Percentiles rank a stretch among this genome's conserved stretches.
phyloP scores from a whole-genome alignment of 2,888 invertebrate species.

The Strigamia transsilvanica region DNA sequence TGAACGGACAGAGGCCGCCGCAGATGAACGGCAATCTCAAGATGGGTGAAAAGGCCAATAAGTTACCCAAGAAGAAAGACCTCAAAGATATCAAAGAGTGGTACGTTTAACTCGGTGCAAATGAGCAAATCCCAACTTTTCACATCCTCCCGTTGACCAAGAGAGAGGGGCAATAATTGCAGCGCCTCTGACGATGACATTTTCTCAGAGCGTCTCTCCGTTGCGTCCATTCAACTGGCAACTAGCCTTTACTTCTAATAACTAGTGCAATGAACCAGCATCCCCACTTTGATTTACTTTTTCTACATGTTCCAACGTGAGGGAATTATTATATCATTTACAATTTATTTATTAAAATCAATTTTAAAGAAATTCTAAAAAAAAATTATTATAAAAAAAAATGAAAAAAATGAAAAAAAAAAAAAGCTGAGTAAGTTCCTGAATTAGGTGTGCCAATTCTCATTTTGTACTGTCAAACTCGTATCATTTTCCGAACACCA shows the following conservation, averaged over 20 bases:
- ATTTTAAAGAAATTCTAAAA: neutral
- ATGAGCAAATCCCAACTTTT: neutral
- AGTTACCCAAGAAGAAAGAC: slow-evolving; percentile 61
- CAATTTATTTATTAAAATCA: neutral
- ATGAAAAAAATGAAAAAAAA: neutral
- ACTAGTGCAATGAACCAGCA: slow-evolving; percentile 32
- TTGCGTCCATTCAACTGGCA: slow-evolving; percentile 38
- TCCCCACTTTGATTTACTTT: slow-evolving; percentile 26
- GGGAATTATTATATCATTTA: slow-evolving; percentile 4
- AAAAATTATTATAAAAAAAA: neutral
- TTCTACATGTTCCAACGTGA: slow-evolving; percentile 10
- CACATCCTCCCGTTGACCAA: slow-evolving; percentile 5
- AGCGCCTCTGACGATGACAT: slow-evolving; percentile 12
- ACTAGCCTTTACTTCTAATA: slow-evolving; percentile 33
- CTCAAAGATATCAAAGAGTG: slow-evolving; percentile 93
- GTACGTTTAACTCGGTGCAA: slow-evolving; percentile 76
- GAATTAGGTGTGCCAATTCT: slow-evolving; percentile 39
- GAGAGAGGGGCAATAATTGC: slow-evolving; percentile 24
- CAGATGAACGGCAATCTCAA: slow-evolving; percentile 67
- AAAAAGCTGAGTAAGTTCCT: slow-evolving; percentile 3
- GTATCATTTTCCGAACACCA: neutral
- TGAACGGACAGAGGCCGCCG: slow-evolving; percentile 62
- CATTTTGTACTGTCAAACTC: neutral
- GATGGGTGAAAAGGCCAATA: slow-evolving; percentile 71
- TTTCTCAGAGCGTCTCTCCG: slow-evolving; percentile 35